Evolutionary conservation across 2,113 vertebrate genomes (phyloP).

Genomic region (Charadrius vociferus): DNA sequence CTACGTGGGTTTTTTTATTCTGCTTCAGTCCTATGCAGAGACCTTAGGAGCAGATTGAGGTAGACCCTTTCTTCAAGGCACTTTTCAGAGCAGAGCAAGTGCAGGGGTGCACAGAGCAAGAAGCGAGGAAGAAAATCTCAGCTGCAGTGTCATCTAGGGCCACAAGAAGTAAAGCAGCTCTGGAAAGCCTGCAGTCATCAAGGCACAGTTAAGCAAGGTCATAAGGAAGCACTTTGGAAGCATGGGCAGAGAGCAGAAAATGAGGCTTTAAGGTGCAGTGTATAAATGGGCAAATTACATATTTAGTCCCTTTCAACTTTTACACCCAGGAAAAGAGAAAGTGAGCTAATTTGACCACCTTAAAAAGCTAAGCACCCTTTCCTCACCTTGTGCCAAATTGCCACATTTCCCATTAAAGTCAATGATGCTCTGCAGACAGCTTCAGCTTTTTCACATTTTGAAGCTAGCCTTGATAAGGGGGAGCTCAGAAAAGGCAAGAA

Average conservation of each 20-base stretch:
- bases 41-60: background rate
- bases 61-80: background rate
- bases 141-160: background rate
- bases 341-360: background rate
- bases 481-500: background rate
- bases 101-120: background rate
- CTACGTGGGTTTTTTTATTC: background rate
- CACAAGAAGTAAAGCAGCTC: background rate
- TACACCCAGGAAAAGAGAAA: background rate
- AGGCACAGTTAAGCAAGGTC: background rate
- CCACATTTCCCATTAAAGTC: background rate
- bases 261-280: background rate
- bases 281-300: background rate
- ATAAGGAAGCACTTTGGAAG: background rate
- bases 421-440: background rate
- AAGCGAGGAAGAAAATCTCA: background rate
- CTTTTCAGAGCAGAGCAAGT: background rate
- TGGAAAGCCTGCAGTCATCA: background rate
- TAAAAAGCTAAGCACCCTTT: background rate
- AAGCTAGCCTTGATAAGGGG: background rate
- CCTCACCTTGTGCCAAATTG: background rate
- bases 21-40: fast-evolving
- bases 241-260: background rate
- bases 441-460: background rate
- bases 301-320: background rate